Percentiles rank a stretch among this genome's conserved stretches.
Conservation (phyloP, 2,888 invertebrate genomes). For the Gandaritis pyraliata region DNA sequence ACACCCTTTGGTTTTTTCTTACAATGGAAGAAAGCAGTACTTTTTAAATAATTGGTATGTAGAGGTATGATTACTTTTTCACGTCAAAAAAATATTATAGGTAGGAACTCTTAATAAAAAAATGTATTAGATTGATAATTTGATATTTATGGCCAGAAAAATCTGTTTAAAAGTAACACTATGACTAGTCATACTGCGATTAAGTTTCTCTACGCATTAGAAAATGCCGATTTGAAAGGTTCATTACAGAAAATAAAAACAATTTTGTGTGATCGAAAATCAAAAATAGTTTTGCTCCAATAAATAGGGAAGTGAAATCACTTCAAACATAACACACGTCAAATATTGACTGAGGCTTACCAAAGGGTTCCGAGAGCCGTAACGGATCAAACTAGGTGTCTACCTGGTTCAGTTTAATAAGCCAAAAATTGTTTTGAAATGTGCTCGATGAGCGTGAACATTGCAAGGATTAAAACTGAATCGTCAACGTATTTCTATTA, state of each 20-base stretch:
- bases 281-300: slow-evolving; percentile 40
- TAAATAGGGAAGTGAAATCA: slow-evolving; percentile 35
- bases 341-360: slow-evolving; percentile 66
- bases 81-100: slow-evolving; percentile 16
- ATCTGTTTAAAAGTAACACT: too few relatives aligned
- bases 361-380: slow-evolving; percentile 48
- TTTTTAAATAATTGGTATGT: slow-evolving; percentile 13
- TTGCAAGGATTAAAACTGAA: slow-evolving; percentile 70
- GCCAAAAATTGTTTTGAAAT: slow-evolving; percentile 81
- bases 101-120: too few relatives aligned
- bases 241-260: too few relatives aligned
- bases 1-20: slow-evolving; percentile 31
- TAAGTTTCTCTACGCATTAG: too few relatives aligned
- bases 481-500: slow-evolving; percentile 58
- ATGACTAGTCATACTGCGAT: too few relatives aligned
- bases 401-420: slow-evolving; percentile 77
- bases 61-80: neutral
- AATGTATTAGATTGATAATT: too few relatives aligned
- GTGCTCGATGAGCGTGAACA: slow-evolving; percentile 78
- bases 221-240: too few relatives aligned
- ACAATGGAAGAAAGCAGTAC: slow-evolving; percentile 15
- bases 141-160: too few relatives aligned
- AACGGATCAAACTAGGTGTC: slow-evolving; percentile 56
- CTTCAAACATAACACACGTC: slow-evolving; percentile 48
- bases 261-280: neutral